These are phyloP conservation scores for Oegoconia quadripuncta DNA, from an alignment of 2,888 invertebrate genomes.

Conservation along the genomic window DNA sequence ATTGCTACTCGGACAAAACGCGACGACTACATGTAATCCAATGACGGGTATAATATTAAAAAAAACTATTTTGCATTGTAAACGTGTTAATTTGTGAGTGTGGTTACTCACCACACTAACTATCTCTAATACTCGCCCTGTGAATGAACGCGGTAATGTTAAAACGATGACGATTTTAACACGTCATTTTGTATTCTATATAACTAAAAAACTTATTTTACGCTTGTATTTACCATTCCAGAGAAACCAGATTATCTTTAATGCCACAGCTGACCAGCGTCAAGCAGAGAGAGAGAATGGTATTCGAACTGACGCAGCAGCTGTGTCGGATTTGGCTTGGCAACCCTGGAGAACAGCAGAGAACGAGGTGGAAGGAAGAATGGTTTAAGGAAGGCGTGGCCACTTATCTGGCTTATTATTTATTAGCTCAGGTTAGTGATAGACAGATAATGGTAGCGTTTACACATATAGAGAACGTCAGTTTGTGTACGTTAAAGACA, in stretches of 20 bases:
- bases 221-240: slow-evolving; percentile 25
- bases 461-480: too few species aligned
- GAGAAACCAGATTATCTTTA: slow-evolving; percentile 45
- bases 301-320: slow-evolving; percentile 61
- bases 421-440: slow-evolving; percentile 61
- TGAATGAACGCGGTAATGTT: too few species aligned
- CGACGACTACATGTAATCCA: too few species aligned
- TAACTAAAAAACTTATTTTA: neutral
- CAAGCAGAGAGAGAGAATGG: slow-evolving; percentile 53
- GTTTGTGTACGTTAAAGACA: too few species aligned
- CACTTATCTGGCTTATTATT: slow-evolving; percentile 62
- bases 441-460: slow-evolving; percentile 12
- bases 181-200: too few species aligned
- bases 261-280: slow-evolving; percentile 51
- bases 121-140: too few species aligned
- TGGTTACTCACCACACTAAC: too few species aligned
- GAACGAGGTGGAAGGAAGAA: slow-evolving; percentile 64
- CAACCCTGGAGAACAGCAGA: slow-evolving; percentile 55
- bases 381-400: slow-evolving; percentile 73
- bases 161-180: too few species aligned
- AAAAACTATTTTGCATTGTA: too few species aligned
- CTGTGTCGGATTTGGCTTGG: slow-evolving; percentile 64
- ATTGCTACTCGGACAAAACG: too few species aligned
- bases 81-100: too few species aligned
- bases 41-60: too few species aligned